Percentiles rank a stretch among this genome's conserved stretches.
phyloP scores from a whole-genome alignment of 2,113 vertebrate genomes.

The Callospermophilus lateralis region DNA sequence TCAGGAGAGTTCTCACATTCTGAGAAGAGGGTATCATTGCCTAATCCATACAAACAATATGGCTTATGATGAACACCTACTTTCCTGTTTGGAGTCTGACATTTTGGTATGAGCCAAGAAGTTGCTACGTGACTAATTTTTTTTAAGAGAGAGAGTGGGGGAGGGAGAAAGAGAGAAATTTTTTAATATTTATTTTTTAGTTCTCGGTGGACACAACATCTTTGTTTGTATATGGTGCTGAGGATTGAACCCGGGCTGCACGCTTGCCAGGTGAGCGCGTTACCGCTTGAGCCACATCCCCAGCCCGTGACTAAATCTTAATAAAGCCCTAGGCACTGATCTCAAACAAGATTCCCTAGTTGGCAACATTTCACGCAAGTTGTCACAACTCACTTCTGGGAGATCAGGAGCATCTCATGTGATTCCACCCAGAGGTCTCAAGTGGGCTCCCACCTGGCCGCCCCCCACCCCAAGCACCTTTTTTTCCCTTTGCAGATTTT shows the following conservation, averaged over 20 bases:
- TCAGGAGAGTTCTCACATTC: background rate
- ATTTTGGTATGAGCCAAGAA: background rate
- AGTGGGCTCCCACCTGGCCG: background rate
- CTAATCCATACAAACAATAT: too few relatives aligned
- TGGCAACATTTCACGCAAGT: rapidly evolving
- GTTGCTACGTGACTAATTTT: too few relatives aligned
- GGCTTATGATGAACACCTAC: background rate
- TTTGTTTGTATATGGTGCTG: too few relatives aligned
- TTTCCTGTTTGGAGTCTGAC: background rate
- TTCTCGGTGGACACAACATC: too few relatives aligned
- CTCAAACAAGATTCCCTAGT: background rate
- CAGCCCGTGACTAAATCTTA: background rate
- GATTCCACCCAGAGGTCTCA: background rate
- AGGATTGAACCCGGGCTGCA: too few relatives aligned
- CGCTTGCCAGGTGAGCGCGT: too few relatives aligned
- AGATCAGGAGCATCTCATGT: background rate
- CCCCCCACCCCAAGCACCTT: too few relatives aligned
- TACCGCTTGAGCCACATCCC: too few relatives aligned
- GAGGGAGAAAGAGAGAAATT: too few relatives aligned
- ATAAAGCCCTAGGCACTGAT: background rate
- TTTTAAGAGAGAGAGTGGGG: too few relatives aligned
- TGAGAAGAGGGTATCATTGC: background rate
- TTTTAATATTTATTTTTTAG: too few relatives aligned
- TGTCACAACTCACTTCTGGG: background rate
- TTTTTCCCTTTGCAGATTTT: background rate